Percentiles rank a stretch among this genome's conserved stretches.
These are phyloP conservation scores for Hydrocynus forskahlii DNA, from an alignment of 2,797 vertebrate species.

Conservation along the genomic window DNA sequence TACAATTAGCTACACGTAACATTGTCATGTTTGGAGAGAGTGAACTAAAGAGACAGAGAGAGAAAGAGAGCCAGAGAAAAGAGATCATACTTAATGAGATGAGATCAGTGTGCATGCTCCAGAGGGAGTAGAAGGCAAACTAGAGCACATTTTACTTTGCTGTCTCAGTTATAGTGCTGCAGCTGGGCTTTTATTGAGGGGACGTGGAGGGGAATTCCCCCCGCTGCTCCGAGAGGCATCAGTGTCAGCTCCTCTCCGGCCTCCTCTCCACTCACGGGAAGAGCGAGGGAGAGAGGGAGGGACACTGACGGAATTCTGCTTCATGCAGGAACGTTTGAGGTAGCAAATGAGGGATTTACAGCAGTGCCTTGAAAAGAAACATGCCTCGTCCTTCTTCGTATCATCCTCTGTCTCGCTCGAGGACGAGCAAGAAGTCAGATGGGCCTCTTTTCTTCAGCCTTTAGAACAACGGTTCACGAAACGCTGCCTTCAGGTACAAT, in stretches of 20 bases:
- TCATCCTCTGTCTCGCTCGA: conserved; percentile 54
- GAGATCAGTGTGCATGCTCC: not conserved
- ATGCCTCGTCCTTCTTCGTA: conserved; percentile 58
- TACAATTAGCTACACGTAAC: conserved; percentile 7
- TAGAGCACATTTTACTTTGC: conserved; percentile 51
- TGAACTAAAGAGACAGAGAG: not conserved
- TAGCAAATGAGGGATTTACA: conserved; percentile 68
- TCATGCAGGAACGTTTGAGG: conserved; percentile 56
- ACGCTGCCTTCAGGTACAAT: not conserved
- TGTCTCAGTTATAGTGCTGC: conserved; percentile 57
- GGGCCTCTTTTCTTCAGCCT: conserved; percentile 32
- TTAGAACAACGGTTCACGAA: conserved; percentile 13
- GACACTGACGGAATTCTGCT: conserved; percentile 31
- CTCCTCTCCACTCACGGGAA: conserved; percentile 30
- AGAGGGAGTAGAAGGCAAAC: conserved; percentile 38
- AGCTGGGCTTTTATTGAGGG: conserved; percentile 79
- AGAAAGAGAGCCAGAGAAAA: not conserved
- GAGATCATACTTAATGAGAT: too few species aligned
- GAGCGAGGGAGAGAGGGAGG: not conserved
- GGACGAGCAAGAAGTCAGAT: conserved; percentile 39
- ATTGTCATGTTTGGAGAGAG: conserved; percentile 21
- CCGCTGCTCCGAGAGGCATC: conserved; percentile 55
- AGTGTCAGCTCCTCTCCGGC: conserved; percentile 45
- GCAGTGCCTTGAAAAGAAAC: conserved; percentile 65
- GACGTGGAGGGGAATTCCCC: conserved; percentile 76